phyloP scores from a whole-genome alignment of 2,888 invertebrate genomes.

The Ethmia dodecea region DNA sequence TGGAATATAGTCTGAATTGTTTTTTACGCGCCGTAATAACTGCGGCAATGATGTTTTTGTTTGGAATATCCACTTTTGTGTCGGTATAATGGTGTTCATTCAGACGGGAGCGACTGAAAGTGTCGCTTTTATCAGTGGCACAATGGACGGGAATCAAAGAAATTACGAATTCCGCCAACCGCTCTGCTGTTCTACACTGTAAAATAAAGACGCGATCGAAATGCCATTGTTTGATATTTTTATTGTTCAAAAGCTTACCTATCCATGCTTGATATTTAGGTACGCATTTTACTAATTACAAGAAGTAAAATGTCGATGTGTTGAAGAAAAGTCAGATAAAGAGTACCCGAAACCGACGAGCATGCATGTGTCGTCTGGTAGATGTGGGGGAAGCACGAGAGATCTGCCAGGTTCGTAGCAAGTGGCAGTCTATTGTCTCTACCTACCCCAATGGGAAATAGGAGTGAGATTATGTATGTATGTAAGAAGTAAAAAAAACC shows the following conservation, averaged over 20 bases:
- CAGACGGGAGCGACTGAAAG: constrained; percentile 63
- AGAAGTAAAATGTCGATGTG: too few relatives aligned
- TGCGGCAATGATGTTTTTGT: constrained; percentile 62
- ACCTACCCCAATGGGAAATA: too few relatives aligned
- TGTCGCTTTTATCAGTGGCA: constrained; percentile 71
- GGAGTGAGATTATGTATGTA: too few relatives aligned
- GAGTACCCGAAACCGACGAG: too few relatives aligned
- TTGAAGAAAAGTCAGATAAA: too few relatives aligned
- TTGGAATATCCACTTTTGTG: constrained; percentile 71
- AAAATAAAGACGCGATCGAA: constrained; percentile 43
- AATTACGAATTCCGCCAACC: constrained; percentile 62
- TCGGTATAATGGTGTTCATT: constrained; percentile 72
- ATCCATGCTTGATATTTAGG: too few relatives aligned
- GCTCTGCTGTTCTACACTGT: constrained; percentile 62
- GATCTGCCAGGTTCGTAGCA: too few relatives aligned
- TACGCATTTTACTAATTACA: too few relatives aligned
- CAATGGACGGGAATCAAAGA: constrained; percentile 73
- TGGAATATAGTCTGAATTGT: constrained; percentile 56
- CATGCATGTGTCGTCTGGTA: too few relatives aligned
- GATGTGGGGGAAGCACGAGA: too few relatives aligned
- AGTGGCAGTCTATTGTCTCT: too few relatives aligned
- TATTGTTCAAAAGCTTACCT: constrained; percentile 27
- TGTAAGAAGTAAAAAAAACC: too few relatives aligned
- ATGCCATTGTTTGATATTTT: constrained; percentile 36
- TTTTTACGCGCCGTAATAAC: constrained; percentile 56